A percentile compares a stretch with the other conserved stretches of the same genome.
Evolutionary conservation across 2,797 vertebrate species (phyloP).

Genomic region (Cyprinella venusta): DNA sequence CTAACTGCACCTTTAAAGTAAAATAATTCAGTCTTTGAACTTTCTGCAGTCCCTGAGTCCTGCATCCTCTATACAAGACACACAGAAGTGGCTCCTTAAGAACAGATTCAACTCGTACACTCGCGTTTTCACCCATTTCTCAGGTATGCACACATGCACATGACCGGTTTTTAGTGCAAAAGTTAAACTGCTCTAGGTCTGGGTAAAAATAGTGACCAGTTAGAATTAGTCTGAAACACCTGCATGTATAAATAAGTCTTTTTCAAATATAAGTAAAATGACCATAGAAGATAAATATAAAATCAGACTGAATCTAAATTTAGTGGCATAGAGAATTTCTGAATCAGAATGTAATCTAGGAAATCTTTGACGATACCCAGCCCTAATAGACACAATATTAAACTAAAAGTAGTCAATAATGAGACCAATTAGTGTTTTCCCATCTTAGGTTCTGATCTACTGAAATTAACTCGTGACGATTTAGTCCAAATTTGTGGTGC

Average conservation of each 20-base stretch:
- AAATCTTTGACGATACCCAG: neutral
- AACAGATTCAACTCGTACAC: slow-evolving; percentile 93
- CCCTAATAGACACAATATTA: neutral
- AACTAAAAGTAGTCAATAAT: neutral
- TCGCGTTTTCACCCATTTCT: slow-evolving; percentile 92
- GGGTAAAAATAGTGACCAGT: neutral
- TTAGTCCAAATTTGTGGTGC: slow-evolving; percentile 95
- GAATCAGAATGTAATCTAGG: neutral
- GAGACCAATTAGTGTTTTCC: slow-evolving; percentile 20
- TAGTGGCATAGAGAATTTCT: neutral
- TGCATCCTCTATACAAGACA: slow-evolving; percentile 88
- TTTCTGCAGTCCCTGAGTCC: slow-evolving; percentile 74
- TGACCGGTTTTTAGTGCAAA: neutral
- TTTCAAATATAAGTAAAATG: neutral
- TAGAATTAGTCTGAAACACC: neutral
- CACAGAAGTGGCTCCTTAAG: slow-evolving; percentile 92
- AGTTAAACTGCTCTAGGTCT: neutral
- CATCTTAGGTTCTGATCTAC: slow-evolving; percentile 88
- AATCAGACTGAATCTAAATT: neutral
- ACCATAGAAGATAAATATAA: neutral
- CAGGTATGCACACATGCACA: slow-evolving; percentile 76
- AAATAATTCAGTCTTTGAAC: slow-evolving; percentile 48
- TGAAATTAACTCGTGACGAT: slow-evolving; percentile 95
- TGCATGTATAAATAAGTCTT: neutral
- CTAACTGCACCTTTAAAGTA: neutral